Conservation (phyloP, 2,888 invertebrate species). For the Biston betularia region DNA sequence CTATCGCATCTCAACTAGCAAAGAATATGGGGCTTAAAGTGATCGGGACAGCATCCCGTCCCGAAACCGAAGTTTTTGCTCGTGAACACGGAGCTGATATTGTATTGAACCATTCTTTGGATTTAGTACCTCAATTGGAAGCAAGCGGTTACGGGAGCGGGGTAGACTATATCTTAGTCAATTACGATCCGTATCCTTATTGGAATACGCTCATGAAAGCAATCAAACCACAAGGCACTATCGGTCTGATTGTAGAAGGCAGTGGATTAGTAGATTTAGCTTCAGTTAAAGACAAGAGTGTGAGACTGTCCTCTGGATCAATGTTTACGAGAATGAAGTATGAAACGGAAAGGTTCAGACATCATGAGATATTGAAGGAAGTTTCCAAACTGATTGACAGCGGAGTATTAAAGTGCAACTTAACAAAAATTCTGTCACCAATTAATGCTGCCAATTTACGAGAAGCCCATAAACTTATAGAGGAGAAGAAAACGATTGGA, state of each 20-base stretch:
- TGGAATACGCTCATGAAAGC: constrained; percentile 71
- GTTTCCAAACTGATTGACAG: constrained; percentile 68
- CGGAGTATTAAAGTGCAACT: constrained; percentile 65
- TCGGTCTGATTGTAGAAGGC: constrained; percentile 74
- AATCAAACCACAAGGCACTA: constrained; percentile 74
- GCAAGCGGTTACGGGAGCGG: constrained; percentile 62
- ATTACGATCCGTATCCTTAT: constrained; percentile 75
- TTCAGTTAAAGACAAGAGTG: constrained; percentile 71
- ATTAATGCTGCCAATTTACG: constrained; percentile 73
- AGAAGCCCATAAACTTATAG: constrained; percentile 71
- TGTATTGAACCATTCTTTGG: constrained; percentile 69
- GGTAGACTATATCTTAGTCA: constrained; percentile 73
- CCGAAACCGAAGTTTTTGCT: constrained; percentile 66
- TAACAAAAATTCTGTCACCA: constrained; percentile 68
- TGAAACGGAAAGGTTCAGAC: constrained; percentile 67
- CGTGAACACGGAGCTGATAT: constrained; percentile 63
- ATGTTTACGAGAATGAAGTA: constrained; percentile 74
- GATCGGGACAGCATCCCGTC: constrained; percentile 75
- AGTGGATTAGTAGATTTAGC: constrained; percentile 65
- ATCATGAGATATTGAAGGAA: constrained; percentile 64
- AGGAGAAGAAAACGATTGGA: constrained; percentile 69
- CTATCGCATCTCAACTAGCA: constrained; percentile 72
- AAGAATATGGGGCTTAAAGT: constrained; percentile 70
- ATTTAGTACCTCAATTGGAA: constrained; percentile 67
- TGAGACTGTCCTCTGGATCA: constrained; percentile 71